These are phyloP conservation scores for Anastrepha obliqua DNA, from an alignment of 1,140 invertebrate species.

Conservation along the genomic window DNA sequence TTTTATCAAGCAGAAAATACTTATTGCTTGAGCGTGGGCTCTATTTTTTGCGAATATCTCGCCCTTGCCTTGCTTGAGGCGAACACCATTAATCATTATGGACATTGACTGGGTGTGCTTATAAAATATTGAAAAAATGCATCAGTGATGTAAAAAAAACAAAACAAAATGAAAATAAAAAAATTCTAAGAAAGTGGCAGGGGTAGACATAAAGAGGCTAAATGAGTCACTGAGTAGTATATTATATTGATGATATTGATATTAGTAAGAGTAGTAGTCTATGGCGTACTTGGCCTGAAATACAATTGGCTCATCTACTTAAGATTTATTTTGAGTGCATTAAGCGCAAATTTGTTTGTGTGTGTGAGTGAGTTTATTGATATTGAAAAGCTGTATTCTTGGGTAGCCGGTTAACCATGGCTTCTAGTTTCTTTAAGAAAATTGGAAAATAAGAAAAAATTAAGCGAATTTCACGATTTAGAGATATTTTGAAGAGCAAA, in stretches of 20 bases:
- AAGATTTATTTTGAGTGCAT: too few relatives aligned
- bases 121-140: neutral
- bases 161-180: neutral
- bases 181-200: neutral
- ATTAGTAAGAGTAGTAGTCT: too few relatives aligned
- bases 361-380: neutral
- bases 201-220: neutral
- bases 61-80: neutral
- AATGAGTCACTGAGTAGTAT: too few relatives aligned
- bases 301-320: too few relatives aligned
- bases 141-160: neutral
- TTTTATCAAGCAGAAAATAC: neutral
- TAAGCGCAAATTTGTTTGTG: neutral
- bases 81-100: constrained; percentile 32
- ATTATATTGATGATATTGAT: too few relatives aligned
- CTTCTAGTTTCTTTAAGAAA: too few relatives aligned
- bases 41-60: neutral
- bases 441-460: too few relatives aligned
- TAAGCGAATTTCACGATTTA: too few relatives aligned
- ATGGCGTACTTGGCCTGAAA: too few relatives aligned
- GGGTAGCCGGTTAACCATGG: too few relatives aligned
- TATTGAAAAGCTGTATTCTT: too few relatives aligned
- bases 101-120: neutral
- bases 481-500: too few relatives aligned
- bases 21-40: neutral